Evolutionary conservation across 2,113 vertebrate genomes (phyloP), one percentile per base, ranked within the genome.

Genomic region (Cyprinodon tularosa): DNA sequence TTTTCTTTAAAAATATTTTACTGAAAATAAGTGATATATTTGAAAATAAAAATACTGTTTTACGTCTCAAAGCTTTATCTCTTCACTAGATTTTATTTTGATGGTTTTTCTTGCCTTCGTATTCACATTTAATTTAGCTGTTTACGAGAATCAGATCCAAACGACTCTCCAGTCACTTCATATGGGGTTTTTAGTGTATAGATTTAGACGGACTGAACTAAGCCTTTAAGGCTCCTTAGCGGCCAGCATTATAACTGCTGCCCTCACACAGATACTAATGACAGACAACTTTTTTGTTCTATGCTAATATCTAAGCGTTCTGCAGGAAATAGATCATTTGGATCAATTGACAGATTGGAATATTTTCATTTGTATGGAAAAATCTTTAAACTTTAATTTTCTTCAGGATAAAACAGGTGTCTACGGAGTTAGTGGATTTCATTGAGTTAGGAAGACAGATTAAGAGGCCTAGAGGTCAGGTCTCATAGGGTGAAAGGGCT

Each of bases 211-310:
- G 12, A 65, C 74, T 66, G 22, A 42, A 47, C n/a, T 84, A n/a
- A 78, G 71, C 29, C 63, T 47, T 70, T 78, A 83, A 86, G 64
- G 12, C 74, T 72, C 64, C 78, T 81, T 83, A 64, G 20, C 17
- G 15, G 4, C 36, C 40, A 13, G 12, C 29, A 38, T 40, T 12
- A 57, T n/a, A 69, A 57, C 29, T n/a, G 12, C 14, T 22, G 17
- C 17, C 48, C 40, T 68, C 22, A 63, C 22, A 67, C 2, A 48
- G 0, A 44, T 36, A n/a, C 38, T 53, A 57, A 53, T 40, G 11
- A 65, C 0, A 65, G 14, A 64, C 62, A 39, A 15, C 9, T 40
- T 40, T 11, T 22, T 1, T 9, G n/a, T 12, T 74, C 2, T 14
- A n/a, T 9, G 11, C 29, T 38, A 17, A 17, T 40, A 48, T 17